Evolutionary conservation across 2,888 invertebrate genomes (phyloP), one percentile per base, ranked within the genome.

Genomic region (Tenthredo distinguenda): DNA sequence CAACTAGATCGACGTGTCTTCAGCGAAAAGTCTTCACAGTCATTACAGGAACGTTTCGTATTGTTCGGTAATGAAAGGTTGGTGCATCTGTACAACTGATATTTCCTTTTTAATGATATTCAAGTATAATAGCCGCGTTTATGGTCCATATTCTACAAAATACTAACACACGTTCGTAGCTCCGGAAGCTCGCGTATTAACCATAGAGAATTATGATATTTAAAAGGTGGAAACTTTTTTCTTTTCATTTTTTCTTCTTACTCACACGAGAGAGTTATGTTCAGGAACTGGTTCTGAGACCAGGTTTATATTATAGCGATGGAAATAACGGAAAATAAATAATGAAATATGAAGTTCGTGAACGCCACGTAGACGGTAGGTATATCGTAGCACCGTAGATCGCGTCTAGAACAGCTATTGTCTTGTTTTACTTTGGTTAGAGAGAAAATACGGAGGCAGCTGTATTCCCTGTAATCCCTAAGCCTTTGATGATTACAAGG

Each of bases 141-240:
- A 26, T 62, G 62, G 62, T 62, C 37, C 34, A 37, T 71, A 71
- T 37, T 71, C 18, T 31, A 37, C 37, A n/a, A 7, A 26, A 40
- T n/a, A 40, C 10, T 18, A 26, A 76, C 12, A 26, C 15, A 2
- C 31, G 34, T 15, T 9, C 71, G 37, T 21, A 47, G 15, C 47
- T 40, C 40, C 43, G 31, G 55, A 79, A 50, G 58, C 31, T 2
- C 3, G n/a, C 9, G 15, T 34, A 55, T 79, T 58, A 58, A 40
- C 76, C n/a, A 47, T 47, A 26, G 26, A 47, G 79, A 79, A 79
- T 79, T 79, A 79, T 55, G 79, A 79, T 34, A 55, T 79, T 55
- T 58, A n/a, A 76, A 72, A 72, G 18, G 76, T 47, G 31, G 21
- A 47, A 74, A 26, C 5, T 74, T 74, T n/a, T 74, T 43, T 21